A percentile compares a stretch with the other conserved stretches of the same genome.
phyloP scores from a whole-genome alignment of 2,888 invertebrate genomes.

The Pimpla rufipes region DNA sequence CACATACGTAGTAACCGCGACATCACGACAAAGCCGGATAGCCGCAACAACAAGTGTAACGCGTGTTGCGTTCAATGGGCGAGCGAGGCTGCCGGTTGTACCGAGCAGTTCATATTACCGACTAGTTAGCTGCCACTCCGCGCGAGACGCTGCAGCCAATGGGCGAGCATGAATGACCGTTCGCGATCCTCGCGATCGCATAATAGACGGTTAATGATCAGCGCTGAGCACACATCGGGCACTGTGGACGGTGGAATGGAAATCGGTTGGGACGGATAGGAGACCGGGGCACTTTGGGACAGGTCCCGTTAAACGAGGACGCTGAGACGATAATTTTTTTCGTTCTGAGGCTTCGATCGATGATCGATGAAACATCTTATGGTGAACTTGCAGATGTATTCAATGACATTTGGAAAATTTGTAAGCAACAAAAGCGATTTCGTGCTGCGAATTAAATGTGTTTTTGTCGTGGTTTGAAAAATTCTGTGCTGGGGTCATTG shows the following conservation, averaged over 20 bases:
- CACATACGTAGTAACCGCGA: constrained; percentile 30
- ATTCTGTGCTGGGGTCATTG: too few species aligned
- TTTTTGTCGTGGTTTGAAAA: too few species aligned
- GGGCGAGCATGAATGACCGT: constrained; percentile 63
- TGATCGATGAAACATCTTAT: too few species aligned
- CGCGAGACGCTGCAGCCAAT: background rate
- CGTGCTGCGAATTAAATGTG: too few species aligned
- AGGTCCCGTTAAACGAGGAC: too few species aligned
- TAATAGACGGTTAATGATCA: constrained; percentile 70
- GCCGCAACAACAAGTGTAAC: constrained; percentile 50
- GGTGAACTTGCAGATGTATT: too few species aligned
- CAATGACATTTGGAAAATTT: too few species aligned
- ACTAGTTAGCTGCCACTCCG: constrained; percentile 24
- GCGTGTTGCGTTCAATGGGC: constrained; percentile 44
- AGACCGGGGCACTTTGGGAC: too few species aligned
- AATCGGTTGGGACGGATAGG: background rate
- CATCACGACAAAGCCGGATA: constrained; percentile 50
- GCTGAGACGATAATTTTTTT: too few species aligned
- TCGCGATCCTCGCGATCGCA: constrained; percentile 57
- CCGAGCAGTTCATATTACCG: constrained; percentile 34
- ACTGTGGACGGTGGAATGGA: constrained; percentile 10
- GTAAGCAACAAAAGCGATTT: too few species aligned
- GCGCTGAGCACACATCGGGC: constrained; percentile 61
- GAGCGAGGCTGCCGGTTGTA: constrained; percentile 5
- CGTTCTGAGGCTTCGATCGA: too few species aligned